These are phyloP conservation scores for Catocala nupta DNA, from an alignment of 2,888 invertebrate species.

Conservation along the genomic window DNA sequence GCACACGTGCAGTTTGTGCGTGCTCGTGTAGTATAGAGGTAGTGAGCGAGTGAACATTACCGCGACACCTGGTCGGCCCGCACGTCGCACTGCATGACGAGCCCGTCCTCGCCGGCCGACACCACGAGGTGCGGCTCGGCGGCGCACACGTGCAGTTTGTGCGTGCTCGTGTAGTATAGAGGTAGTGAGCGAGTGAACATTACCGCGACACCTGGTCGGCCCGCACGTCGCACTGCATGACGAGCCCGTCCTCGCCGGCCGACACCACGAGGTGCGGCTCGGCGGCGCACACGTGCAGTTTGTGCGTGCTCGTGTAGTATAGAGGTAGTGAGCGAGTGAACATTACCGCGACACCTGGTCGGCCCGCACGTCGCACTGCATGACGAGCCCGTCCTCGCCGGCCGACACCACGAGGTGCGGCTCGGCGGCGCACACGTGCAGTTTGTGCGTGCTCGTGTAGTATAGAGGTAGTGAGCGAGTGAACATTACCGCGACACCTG, in stretches of 20 bases:
- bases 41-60: slow-evolving; percentile 75
- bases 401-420: slow-evolving; percentile 94
- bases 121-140: slow-evolving; percentile 92
- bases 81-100: slow-evolving; percentile 93
- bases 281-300: slow-evolving; percentile 90
- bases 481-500: slow-evolving; percentile 64
- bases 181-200: slow-evolving; percentile 28
- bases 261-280: slow-evolving; percentile 93
- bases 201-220: slow-evolving; percentile 90
- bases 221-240: slow-evolving; percentile 93
- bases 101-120: slow-evolving; percentile 96
- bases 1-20: slow-evolving; percentile 94
- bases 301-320: too few relatives aligned
- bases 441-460: slow-evolving; percentile 90
- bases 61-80: slow-evolving; percentile 84
- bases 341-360: slow-evolving; percentile 87
- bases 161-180: slow-evolving; percentile 70
- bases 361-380: slow-evolving; percentile 93
- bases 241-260: slow-evolving; percentile 95
- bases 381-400: slow-evolving; percentile 95
- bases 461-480: slow-evolving; percentile 76
- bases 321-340: too few relatives aligned
- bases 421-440: slow-evolving; percentile 91
- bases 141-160: slow-evolving; percentile 93
- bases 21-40: slow-evolving; percentile 63